These are phyloP conservation scores for Calameuta filiformis DNA, from an alignment of 2,888 invertebrate genomes.

Conservation along the genomic window DNA sequence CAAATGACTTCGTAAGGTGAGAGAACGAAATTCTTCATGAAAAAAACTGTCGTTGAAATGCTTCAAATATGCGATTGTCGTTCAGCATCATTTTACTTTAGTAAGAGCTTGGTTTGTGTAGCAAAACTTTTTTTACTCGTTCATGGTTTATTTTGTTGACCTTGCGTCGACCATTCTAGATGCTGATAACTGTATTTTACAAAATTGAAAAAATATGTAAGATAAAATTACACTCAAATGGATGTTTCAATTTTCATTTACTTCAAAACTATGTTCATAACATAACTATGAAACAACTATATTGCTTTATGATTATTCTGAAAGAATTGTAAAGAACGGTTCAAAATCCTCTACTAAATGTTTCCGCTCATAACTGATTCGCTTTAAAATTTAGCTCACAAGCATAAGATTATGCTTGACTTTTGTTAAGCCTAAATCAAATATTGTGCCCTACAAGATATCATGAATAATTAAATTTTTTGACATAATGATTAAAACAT, in stretches of 20 bases:
- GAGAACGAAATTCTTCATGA: background rate
- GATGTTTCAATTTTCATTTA: background rate
- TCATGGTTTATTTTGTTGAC: background rate
- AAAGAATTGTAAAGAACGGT: background rate
- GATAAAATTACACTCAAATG: background rate
- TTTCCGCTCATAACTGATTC: background rate
- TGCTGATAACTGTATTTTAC: background rate
- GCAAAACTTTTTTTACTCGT: background rate
- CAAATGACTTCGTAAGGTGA: background rate
- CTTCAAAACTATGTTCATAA: background rate
- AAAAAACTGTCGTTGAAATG: background rate
- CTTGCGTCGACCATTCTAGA: background rate
- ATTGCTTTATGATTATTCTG: background rate
- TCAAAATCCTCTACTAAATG: background rate
- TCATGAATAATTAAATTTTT: slow-evolving; percentile 39
- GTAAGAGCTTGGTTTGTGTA: background rate
- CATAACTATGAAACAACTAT: background rate
- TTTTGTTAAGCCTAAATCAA: background rate
- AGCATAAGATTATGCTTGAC: too few species aligned
- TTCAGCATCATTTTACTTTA: background rate
- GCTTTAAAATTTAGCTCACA: too few species aligned
- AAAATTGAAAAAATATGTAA: background rate
- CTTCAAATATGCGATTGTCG: too few species aligned
- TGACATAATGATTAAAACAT: slow-evolving; percentile 39
- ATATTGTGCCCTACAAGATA: background rate